A percentile compares a stretch with the other conserved stretches of the same genome.
Conservation (phyloP, 2,113 vertebrate genomes). For the Tretioscincus oriximinensis region DNA sequence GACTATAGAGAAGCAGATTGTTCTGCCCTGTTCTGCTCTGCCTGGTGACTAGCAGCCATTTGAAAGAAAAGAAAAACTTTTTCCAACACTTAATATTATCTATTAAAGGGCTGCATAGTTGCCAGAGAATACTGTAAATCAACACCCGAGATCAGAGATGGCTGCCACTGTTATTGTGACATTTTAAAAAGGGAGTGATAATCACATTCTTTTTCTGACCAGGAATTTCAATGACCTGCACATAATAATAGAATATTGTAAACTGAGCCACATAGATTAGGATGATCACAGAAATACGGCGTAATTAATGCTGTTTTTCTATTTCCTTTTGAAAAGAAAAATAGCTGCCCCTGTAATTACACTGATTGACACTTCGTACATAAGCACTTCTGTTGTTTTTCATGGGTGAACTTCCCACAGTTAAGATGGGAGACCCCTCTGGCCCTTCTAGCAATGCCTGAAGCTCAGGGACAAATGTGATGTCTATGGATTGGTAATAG, state of each 20-base stretch:
- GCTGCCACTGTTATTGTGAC: constrained; percentile 14
- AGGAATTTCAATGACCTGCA: constrained; percentile 57
- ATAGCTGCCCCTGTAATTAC: constrained; percentile 30
- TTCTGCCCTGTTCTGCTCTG: constrained; percentile 23
- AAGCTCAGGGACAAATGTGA: constrained; percentile 59
- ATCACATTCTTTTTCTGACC: constrained; percentile 30
- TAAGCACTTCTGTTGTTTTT: constrained; percentile 70
- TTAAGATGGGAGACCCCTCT: constrained; percentile 15
- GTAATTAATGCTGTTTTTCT: constrained; percentile 54
- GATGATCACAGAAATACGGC: constrained; percentile 47
- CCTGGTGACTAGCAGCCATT: not conserved
- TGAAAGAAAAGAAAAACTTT: constrained; percentile 29
- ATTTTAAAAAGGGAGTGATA: constrained; percentile 19
- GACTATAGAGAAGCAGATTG: not conserved
- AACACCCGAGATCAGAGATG: constrained; percentile 28
- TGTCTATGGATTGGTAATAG: constrained; percentile 46
- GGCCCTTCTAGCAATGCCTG: constrained; percentile 65
- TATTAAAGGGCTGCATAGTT: not conserved
- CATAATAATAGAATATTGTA: constrained; percentile 45
- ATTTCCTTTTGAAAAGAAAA: constrained; percentile 28
- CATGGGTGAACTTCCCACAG: constrained; percentile 59
- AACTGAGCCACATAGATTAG: constrained; percentile 56
- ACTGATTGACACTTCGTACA: constrained; percentile 76
- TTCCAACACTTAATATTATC: constrained; percentile 23
- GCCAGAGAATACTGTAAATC: constrained; percentile 42